Percentiles rank a stretch among this genome's conserved stretches.
Evolutionary conservation across 2,797 vertebrate genomes (phyloP).

Genomic region (Liparis tanakae): DNA sequence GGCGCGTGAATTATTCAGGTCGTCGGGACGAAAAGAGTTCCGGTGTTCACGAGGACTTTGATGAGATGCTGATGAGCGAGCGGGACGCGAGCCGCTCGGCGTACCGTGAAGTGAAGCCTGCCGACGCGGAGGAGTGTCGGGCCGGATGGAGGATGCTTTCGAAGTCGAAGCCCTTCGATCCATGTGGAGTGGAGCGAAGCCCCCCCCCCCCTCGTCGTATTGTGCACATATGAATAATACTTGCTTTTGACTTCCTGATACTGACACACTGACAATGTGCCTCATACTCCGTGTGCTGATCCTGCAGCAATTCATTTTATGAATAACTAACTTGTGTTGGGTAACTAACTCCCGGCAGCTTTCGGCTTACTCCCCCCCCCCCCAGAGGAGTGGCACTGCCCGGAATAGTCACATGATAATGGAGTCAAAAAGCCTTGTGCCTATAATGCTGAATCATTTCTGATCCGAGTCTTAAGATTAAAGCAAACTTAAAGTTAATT

Average conservation of each 20-base stretch:
- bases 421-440: slow-evolving; percentile 61
- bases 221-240: neutral
- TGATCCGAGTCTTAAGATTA: slow-evolving; percentile 64
- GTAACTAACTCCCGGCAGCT: slow-evolving; percentile 78
- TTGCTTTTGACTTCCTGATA: slow-evolving; percentile 43
- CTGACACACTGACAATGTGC: slow-evolving; percentile 58
- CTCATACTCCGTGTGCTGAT: slow-evolving; percentile 64
- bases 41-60: slow-evolving; percentile 28
- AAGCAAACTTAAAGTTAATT: slow-evolving; percentile 50
- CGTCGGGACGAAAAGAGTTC: slow-evolving; percentile 58
- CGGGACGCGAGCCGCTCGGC: slow-evolving; percentile 23
- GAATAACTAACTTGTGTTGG: slow-evolving; percentile 83
- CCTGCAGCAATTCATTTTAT: slow-evolving; percentile 83
- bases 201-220: neutral
- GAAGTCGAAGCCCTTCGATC: neutral
- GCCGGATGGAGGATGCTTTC: slow-evolving; percentile 13
- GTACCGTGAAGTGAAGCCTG: slow-evolving; percentile 27
- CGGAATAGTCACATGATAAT: slow-evolving; percentile 73
- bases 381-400: slow-evolving; percentile 44
- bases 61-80: slow-evolving; percentile 47
- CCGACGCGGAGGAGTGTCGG: slow-evolving; percentile 33
- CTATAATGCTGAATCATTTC: slow-evolving; percentile 63
- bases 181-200: neutral
- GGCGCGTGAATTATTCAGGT: slow-evolving; percentile 72
- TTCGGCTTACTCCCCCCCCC: slow-evolving; percentile 60